These are phyloP conservation scores for Lepidocyrtinus sp. DNA, from an alignment of 2,888 invertebrate genomes.

Conservation along the genomic window DNA sequence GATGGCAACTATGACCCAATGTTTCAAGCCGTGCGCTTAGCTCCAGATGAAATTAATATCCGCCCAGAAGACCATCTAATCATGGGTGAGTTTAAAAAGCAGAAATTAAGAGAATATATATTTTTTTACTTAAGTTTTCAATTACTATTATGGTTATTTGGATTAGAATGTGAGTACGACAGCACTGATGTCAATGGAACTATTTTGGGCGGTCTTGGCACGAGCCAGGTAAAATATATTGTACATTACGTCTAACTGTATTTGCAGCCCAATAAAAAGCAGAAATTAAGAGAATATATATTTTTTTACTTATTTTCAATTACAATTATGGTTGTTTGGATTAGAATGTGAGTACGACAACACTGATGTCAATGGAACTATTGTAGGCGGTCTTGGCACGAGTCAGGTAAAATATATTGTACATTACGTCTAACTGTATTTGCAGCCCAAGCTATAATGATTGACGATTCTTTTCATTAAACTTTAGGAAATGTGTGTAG, in stretches of 20 bases:
- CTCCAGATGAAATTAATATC: conserved; percentile 35
- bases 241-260: neutral
- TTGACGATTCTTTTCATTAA: too few species aligned
- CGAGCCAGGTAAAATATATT: conserved; percentile 75
- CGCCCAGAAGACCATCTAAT: conserved; percentile 61
- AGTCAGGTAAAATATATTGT: conserved; percentile 74
- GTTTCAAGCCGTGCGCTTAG: conserved; percentile 49
- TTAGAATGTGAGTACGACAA: conserved; percentile 88
- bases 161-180: conserved; percentile 87
- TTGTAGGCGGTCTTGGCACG: conserved; percentile 82
- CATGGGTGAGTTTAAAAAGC: conserved; percentile 26
- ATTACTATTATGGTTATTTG: too few species aligned
- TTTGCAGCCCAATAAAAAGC: neutral
- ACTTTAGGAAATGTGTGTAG: conserved; percentile 87
- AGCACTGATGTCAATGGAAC: conserved; percentile 77
- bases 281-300: neutral
- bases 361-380: conserved; percentile 77
- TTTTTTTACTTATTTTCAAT: neutral
- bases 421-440: neutral
- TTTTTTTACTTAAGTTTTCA: neutral
- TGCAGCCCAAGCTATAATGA: too few species aligned
- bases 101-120: neutral
- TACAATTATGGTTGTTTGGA: too few species aligned
- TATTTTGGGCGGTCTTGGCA: conserved; percentile 82
- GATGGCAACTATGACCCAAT: conserved; percentile 56